phyloP scores from a whole-genome alignment of 2,888 invertebrate genomes.

The Chalcosyrphus nemorum region DNA sequence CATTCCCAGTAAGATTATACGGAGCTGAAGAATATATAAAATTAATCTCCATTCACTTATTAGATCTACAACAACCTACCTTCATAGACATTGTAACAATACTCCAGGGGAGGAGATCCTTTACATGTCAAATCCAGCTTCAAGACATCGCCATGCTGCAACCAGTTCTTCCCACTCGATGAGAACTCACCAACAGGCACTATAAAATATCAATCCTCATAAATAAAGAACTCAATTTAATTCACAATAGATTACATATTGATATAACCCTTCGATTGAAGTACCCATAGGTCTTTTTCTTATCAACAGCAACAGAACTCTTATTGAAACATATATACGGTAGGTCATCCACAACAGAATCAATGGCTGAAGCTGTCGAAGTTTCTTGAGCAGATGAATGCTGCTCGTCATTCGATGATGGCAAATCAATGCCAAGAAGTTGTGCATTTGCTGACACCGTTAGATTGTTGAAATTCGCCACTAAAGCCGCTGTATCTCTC shows the following conservation, averaged over 20 bases:
- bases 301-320: constrained; percentile 85
- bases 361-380: constrained; percentile 75
- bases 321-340: constrained; percentile 84
- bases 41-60: neutral
- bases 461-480: constrained; percentile 55
- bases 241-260: constrained; percentile 85
- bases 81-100: constrained; percentile 86
- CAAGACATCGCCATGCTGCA: constrained; percentile 90
- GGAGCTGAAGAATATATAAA: constrained; percentile 76
- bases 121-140: constrained; percentile 87
- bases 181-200: constrained; percentile 88
- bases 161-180: constrained; percentile 90
- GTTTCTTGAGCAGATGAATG: constrained; percentile 59
- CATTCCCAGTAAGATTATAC: constrained; percentile 88
- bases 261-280: constrained; percentile 86
- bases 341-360: constrained; percentile 79
- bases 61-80: constrained; percentile 81
- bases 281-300: constrained; percentile 88
- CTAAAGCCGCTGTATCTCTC: constrained; percentile 74
- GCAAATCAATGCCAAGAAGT: constrained; percentile 77
- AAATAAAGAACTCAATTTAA: no score
- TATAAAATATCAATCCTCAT: constrained; percentile 80
- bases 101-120: constrained; percentile 88
- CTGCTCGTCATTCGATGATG: constrained; percentile 67
- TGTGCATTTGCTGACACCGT: constrained; percentile 77